These are phyloP conservation scores for Cebidichthys violaceus DNA, from an alignment of 2,113 vertebrate species.

Conservation along the genomic window DNA sequence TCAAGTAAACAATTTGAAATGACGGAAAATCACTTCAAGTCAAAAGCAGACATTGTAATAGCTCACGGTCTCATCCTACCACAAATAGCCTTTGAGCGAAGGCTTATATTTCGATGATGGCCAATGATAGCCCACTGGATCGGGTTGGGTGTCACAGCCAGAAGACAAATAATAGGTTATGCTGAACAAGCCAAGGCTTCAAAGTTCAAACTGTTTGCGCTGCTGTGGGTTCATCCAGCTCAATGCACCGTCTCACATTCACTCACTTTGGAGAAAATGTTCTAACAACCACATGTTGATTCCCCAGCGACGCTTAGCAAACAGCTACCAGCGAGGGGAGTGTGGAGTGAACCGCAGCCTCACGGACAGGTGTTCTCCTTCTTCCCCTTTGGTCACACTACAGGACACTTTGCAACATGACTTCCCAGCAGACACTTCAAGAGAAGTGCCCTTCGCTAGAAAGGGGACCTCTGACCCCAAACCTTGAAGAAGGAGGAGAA, in stretches of 20 bases:
- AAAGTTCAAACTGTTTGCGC: slow-evolving; percentile 53
- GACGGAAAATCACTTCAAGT: slow-evolving; percentile 62
- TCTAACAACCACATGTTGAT: slow-evolving; percentile 56
- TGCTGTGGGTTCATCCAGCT: slow-evolving; percentile 39
- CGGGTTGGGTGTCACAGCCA: slow-evolving; percentile 20
- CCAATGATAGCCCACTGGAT: slow-evolving; percentile 13
- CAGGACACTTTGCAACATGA: slow-evolving; percentile 36
- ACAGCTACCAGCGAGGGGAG: slow-evolving; percentile 23
- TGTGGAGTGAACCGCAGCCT: slow-evolving; percentile 37
- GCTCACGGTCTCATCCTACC: slow-evolving; percentile 7
- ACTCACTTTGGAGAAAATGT: slow-evolving; percentile 57
- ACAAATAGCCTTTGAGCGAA: slow-evolving; percentile 41
- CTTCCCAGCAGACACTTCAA: slow-evolving; percentile 47
- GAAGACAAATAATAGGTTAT: slow-evolving; percentile 50
- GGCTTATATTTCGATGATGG: slow-evolving; percentile 48
- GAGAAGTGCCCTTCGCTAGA: slow-evolving; percentile 26
- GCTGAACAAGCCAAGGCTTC: slow-evolving; percentile 39
- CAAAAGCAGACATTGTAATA: slow-evolving; percentile 33
- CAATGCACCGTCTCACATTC: slow-evolving; percentile 48
- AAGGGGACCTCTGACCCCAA: slow-evolving; percentile 29
- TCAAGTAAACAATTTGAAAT: slow-evolving; percentile 25
- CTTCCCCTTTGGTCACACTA: slow-evolving; percentile 36
- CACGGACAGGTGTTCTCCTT: slow-evolving; percentile 57
- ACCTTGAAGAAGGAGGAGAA: slow-evolving; percentile 32
- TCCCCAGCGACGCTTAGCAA: slow-evolving; percentile 35